Conservation (phyloP, 2,888 invertebrate species). For the Caenorhabditis sp. region DNA sequence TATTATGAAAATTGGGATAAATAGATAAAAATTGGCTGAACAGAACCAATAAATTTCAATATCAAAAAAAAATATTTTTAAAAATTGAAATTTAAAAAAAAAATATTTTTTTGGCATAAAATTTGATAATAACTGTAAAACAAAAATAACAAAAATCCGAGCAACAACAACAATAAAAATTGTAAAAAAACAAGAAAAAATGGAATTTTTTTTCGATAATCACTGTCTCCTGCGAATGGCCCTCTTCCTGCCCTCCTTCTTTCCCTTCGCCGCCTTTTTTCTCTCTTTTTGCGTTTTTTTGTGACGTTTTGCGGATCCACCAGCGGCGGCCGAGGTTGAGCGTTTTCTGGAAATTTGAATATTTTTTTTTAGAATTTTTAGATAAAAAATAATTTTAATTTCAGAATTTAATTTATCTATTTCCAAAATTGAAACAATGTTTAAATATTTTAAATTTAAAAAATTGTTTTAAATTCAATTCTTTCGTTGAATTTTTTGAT, state of each 20-base stretch:
- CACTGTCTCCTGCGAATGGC: constrained; percentile 60
- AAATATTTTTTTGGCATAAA: no score
- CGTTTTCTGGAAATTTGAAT: constrained; percentile 62
- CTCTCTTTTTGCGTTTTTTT: constrained; percentile 59
- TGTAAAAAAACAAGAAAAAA: constrained; percentile 37
- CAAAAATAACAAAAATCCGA: constrained; percentile 5
- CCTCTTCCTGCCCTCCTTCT: constrained; percentile 56
- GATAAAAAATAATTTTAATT: no score
- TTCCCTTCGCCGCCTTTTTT: constrained; percentile 59
- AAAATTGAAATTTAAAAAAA: constrained; percentile 12
- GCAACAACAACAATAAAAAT: constrained; percentile 23
- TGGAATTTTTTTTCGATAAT: constrained; percentile 10
- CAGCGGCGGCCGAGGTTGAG: constrained; percentile 29
- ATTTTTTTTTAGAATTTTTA: no score
- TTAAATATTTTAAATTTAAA: no score
- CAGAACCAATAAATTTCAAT: constrained; percentile 5
- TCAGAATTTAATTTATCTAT: no score
- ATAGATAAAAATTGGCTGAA: neutral
- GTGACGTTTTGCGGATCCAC: constrained; percentile 36
- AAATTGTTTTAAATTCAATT: no score
- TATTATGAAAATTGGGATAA: neutral
- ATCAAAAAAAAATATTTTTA: neutral
- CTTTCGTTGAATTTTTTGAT: no score
- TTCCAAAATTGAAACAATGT: no score
- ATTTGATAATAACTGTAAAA: constrained; percentile 4